These are phyloP conservation scores for Tuta absoluta DNA, from an alignment of 2,888 invertebrate genomes.

Conservation along the genomic window DNA sequence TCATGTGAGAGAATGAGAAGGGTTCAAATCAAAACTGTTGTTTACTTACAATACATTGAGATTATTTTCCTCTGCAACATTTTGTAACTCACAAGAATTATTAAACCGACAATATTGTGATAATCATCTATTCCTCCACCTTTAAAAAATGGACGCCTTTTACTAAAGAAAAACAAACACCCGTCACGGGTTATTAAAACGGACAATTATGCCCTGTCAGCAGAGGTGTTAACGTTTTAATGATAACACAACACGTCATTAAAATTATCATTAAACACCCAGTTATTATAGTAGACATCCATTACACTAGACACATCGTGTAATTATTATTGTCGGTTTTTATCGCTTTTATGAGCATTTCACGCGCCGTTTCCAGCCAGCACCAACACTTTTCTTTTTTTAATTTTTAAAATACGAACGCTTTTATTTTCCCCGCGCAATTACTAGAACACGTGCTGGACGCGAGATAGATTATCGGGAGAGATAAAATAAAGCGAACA, in stretches of 20 bases:
- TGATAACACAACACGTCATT: slow-evolving; percentile 46
- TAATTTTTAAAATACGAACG: slow-evolving; percentile 31
- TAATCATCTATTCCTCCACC: slow-evolving; percentile 13
- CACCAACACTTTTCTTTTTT: slow-evolving; percentile 27
- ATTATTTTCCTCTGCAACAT: background rate
- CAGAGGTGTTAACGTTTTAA: slow-evolving; percentile 45
- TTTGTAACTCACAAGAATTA: background rate
- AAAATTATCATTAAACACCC: slow-evolving; percentile 37
- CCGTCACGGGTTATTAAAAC: slow-evolving; percentile 50
- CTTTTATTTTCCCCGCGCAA: slow-evolving; percentile 22
- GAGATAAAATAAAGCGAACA: slow-evolving; percentile 21
- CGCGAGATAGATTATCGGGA: slow-evolving; percentile 19
- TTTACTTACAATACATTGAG: too few species aligned
- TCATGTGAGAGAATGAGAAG: too few species aligned
- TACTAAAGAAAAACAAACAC: slow-evolving; percentile 39
- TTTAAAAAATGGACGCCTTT: slow-evolving; percentile 17
- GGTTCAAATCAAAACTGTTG: too few species aligned
- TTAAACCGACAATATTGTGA: background rate
- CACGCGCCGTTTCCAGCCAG: slow-evolving; percentile 54
- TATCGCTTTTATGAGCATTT: slow-evolving; percentile 63
- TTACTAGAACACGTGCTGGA: slow-evolving; percentile 22
- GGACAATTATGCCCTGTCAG: slow-evolving; percentile 50
- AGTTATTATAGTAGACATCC: slow-evolving; percentile 29
- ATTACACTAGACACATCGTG: slow-evolving; percentile 35
- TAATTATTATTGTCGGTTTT: slow-evolving; percentile 54